Evolutionary conservation across 2,113 vertebrate species (phyloP).

Genomic region (Deroptyus accipitrinus): DNA sequence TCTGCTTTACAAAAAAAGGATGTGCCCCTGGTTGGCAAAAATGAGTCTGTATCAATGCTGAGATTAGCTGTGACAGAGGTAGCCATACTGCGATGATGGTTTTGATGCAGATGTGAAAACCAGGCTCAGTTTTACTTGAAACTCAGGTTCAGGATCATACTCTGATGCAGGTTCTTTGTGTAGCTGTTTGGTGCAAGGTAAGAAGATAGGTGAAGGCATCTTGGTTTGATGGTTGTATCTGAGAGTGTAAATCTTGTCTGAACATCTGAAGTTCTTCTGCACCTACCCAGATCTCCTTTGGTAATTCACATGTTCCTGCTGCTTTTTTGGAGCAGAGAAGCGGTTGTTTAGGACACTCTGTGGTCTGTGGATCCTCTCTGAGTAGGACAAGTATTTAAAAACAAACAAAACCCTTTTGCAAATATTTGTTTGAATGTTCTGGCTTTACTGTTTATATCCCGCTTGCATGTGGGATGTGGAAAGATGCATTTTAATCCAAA

Average conservation of each 20-base stretch:
- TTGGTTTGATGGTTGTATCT: neutral
- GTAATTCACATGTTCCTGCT: accelerated
- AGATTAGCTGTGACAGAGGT: neutral
- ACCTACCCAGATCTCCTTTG: neutral
- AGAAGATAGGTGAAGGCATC: neutral
- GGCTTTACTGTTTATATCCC: neutral
- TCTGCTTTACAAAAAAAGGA: neutral
- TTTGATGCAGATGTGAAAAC: neutral
- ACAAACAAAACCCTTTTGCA: neutral
- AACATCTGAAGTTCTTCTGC: neutral
- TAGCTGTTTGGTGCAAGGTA: neutral
- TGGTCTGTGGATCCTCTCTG: neutral
- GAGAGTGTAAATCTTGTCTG: neutral
- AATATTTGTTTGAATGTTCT: neutral
- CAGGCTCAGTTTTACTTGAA: neutral
- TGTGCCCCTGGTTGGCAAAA: neutral
- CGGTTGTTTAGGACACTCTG: neutral
- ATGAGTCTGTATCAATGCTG: accelerated
- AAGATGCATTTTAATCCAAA: neutral
- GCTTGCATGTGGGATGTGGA: neutral
- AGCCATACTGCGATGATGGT: neutral
- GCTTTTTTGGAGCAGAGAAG: neutral
- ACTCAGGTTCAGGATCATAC: neutral
- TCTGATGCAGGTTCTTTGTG: accelerated
- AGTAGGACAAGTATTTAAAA: neutral